Base-by-base conservation (phyloP, 2,888 invertebrate species). In the Sesamia inferens region DNA sequence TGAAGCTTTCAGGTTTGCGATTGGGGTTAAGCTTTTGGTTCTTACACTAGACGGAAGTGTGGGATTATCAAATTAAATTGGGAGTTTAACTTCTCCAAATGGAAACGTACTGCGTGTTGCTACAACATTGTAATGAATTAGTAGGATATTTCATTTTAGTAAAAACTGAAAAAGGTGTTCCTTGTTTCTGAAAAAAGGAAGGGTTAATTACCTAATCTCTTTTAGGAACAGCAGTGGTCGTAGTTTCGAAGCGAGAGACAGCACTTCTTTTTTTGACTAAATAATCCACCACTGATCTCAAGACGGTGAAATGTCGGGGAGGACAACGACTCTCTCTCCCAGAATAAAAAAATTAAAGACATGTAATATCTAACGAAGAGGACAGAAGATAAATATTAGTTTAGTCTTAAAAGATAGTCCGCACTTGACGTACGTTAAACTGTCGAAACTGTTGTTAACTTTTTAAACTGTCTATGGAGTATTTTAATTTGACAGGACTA, bases 41-140 rank as follows among this genome's bases (percentile, higher is more conserved):
- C 48, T 51, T 51, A 47, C 3, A n/a, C 55, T 48, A 57, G 24
- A 13, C 31, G 61, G 47, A 44, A 51, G 54, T 54, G 51, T 54
- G 2, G 51, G 22, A 22, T 24, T 31, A 42, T 72, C 58, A 55
- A 80, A 78, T 68, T 80, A 47, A 61, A 68, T 68, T 68, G 7
- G 8, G 44, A 55, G 79, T 76, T 78, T 57, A 13, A 57, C 62
- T 78, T 19, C 31, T 57, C 19, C 19, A 22, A 62, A 48, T 42
- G n/a, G 24, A 19, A 44, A 44, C 0, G 13, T 44, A 44, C 44
- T 44, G 5, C 13, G 44, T 44, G 44, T 31, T 58, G 8, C 19
- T 54, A 16, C 39, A 22, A 24, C 6, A 31, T 44, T 59, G 24
- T 24, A 13, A 11, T 42, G 3, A 58, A 10, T 19, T 10, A 11